These are phyloP conservation scores for Desmophyllum pertusum DNA, from an alignment of 92 coral and sea anemone genomes.

Conservation along the genomic window DNA sequence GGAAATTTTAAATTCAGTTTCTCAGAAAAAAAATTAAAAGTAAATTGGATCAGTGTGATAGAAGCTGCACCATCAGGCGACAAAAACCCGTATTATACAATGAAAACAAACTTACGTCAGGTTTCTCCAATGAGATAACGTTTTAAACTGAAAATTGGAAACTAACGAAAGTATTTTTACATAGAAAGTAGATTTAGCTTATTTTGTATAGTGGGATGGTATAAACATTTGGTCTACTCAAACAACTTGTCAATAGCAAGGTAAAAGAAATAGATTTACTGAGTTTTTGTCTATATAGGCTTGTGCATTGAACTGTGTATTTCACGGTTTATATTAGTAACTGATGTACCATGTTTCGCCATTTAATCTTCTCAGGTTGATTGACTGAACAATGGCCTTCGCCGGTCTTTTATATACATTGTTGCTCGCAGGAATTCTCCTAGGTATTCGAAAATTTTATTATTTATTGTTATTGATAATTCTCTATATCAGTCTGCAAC, in stretches of 20 bases:
- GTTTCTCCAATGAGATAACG: not conserved
- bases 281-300: not conserved
- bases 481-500: not conserved
- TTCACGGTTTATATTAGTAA: not conserved
- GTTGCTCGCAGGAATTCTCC: slow-evolving; percentile 1
- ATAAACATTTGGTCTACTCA: not conserved
- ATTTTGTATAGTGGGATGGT: not conserved
- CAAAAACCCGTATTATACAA: not conserved
- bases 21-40: not conserved
- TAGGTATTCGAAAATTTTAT: not conserved
- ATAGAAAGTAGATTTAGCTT: not conserved
- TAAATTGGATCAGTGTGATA: not conserved
- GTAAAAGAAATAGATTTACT: not conserved
- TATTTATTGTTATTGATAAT: not conserved
- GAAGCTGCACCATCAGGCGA: not conserved
- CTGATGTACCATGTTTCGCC: not conserved
- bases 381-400: slow-evolving; percentile 8
- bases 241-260: not conserved
- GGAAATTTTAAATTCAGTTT: not conserved
- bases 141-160: not conserved
- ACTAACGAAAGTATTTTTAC: not conserved
- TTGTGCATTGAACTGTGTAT: not conserved
- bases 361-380: not conserved
- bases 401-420: not conserved
- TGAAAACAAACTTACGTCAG: not conserved